A percentile compares a stretch with the other conserved stretches of the same genome.
These are phyloP conservation scores for Epizoanthus stellaris DNA, from an alignment of 92 coral and sea anemone genomes.

Conservation along the genomic window DNA sequence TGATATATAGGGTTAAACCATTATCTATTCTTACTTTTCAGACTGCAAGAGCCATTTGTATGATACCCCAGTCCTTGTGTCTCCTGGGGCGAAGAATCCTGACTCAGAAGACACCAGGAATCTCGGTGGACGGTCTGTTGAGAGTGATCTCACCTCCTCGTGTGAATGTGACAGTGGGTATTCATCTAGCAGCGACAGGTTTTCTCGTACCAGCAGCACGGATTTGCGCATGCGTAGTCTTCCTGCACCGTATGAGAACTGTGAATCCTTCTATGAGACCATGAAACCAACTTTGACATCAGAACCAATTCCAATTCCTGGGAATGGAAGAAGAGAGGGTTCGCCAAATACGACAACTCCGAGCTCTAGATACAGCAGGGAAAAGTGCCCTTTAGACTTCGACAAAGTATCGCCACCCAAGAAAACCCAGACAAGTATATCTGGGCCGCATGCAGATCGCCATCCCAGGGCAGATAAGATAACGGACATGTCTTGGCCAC, in stretches of 20 bases:
- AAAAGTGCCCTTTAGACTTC: too few relatives aligned
- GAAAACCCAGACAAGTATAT: too few relatives aligned
- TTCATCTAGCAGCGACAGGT: conserved; percentile 73
- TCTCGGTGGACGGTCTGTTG: conserved; percentile 64
- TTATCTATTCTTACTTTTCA: conserved; percentile 28
- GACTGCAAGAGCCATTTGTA: conserved; percentile 76
- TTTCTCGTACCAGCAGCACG: conserved; percentile 29
- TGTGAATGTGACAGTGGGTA: conserved; percentile 85
- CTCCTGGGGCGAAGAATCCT: conserved; percentile 38
- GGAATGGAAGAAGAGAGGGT: conserved; percentile 20
- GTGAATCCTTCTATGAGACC: conserved; percentile 33
- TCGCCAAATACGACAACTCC: background rate
- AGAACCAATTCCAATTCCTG: conserved; percentile 40
- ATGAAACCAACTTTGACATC: conserved; percentile 26
- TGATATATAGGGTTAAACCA: background rate
- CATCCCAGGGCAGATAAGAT: background rate
- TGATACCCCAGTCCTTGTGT: conserved; percentile 69
- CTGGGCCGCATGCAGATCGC: background rate
- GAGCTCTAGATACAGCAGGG: background rate
- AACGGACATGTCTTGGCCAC: background rate
- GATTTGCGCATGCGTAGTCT: background rate
- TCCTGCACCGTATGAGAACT: conserved; percentile 21
- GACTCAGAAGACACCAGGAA: conserved; percentile 38
- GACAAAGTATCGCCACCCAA: too few relatives aligned
- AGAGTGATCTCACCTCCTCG: conserved; percentile 71